Percentiles rank a stretch among this genome's conserved stretches.
phyloP scores from a whole-genome alignment of 1,140 invertebrate species.

The Aphis gossypii region DNA sequence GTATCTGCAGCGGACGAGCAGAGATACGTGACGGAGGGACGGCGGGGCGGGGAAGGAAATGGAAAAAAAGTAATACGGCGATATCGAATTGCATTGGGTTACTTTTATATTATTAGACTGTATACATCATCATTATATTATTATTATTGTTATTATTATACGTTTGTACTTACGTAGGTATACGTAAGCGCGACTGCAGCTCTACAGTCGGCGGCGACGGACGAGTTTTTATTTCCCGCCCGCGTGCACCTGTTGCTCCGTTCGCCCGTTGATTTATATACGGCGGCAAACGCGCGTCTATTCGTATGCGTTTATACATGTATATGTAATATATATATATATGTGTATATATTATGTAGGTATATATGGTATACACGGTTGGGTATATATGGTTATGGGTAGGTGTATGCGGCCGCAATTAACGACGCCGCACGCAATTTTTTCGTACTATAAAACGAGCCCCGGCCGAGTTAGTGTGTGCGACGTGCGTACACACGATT shows the following conservation, averaged over 20 bases:
- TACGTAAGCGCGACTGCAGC: neutral
- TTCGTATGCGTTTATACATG: neutral
- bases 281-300: constrained; percentile 1
- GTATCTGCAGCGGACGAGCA: neutral
- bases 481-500: neutral
- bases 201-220: neutral
- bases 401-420: constrained; percentile 5
- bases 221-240: constrained; percentile 32
- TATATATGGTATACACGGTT: neutral
- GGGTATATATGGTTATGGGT: neutral
- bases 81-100: constrained; percentile 35
- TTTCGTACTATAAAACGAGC: constrained; percentile 23
- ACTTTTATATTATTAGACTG: neutral
- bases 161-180: neutral
- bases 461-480: neutral
- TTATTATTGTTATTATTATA: neutral
- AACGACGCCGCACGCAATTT: constrained; percentile 23
- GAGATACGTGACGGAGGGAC: neutral
- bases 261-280: constrained; percentile 3
- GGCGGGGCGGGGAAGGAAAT: neutral
- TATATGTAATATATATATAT: neutral
- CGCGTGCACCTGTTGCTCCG: neutral
- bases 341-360: neutral
- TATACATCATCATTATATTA: neutral
- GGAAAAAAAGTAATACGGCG: neutral